Evolutionary conservation across 2,888 invertebrate species (phyloP), one percentile per base, ranked within the genome.

Genomic region (Rhogogaster chlorosoma): DNA sequence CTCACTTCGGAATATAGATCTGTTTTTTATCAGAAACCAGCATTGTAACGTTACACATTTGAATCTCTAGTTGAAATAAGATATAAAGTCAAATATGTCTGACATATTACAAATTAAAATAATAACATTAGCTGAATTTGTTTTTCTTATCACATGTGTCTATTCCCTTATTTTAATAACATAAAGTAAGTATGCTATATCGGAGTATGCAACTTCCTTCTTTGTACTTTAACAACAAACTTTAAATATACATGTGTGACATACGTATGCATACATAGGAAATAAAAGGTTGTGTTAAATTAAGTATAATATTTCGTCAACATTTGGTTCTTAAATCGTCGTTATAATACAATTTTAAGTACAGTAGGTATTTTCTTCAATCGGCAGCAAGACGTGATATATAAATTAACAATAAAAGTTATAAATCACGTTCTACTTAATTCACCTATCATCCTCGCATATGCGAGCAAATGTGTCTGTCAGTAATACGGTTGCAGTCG

Each of bases 381-480:
- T 38, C 22, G 3, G 0, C 12, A 22, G 18, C 18, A 49, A 77
- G 26, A 26, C 45, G 15, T 75, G 38, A n/a, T 10, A 29, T 29
- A 7, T n/a, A n/a, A n/a, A 18, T 75, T 29, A 53, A 29, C 15
- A 77, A 38, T 15, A 6, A 36, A 61, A 18, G n/a, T 38, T 12
- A 61, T 12, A 15, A 57, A 80, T 26, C 38, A 36, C 22, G 12
- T 22, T 71, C 38, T 75, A 45, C 38, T 42, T 2, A 15, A 61
- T 80, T 67, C 61, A 67, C n/a, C 49, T 82, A 29, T 71, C 90
- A 84, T 93, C 92, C 73, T 93, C 92, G 83, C 91, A 91, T 10
- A 89, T 88, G 61, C 89, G 89, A 6, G 97, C 96, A 92, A 99
- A 99, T 87, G 96, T 95, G 90, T 98, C 97, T 88, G 96, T 95